Conservation (phyloP, 2,113 vertebrate species). For the Nanorana parkeri region DNA sequence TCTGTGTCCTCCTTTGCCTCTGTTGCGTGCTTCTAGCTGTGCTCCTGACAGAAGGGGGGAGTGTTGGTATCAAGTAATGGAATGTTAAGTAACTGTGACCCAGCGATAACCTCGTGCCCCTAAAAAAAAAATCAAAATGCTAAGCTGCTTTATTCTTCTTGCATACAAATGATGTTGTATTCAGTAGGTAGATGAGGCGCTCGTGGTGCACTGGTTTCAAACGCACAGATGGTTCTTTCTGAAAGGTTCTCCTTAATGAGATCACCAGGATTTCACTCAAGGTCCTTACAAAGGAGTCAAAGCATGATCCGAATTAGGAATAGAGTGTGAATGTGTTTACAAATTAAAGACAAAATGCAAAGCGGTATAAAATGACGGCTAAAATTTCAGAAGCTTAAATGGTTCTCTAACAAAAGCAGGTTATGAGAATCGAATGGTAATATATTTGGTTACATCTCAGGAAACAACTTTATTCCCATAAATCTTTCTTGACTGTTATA, state of each 20-base stretch:
- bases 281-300: conserved; percentile 52
- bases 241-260: conserved; percentile 67
- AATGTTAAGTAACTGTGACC: conserved; percentile 73
- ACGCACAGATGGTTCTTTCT: conserved; percentile 63
- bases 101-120: conserved; percentile 63
- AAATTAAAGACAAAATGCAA: neutral
- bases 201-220: conserved; percentile 59
- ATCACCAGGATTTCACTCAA: conserved; percentile 57
- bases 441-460: too few relatives aligned
- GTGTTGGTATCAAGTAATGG: conserved; percentile 61
- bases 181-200: conserved; percentile 62
- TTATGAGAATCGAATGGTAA: too few relatives aligned
- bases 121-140: conserved; percentile 65
- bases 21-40: conserved; percentile 30
- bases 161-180: conserved; percentile 63
- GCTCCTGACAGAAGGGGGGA: conserved; percentile 13
- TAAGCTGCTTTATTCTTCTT: conserved; percentile 69
- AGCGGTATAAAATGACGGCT: too few relatives aligned
- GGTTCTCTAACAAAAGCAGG: too few relatives aligned
- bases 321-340: neutral
- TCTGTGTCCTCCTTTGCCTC: neutral
- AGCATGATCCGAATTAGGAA: neutral
- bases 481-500: too few relatives aligned
- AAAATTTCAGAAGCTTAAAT: too few relatives aligned
- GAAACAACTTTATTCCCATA: too few relatives aligned